These are phyloP conservation scores for Neotoxoptera formosana DNA, from an alignment of 1,140 invertebrate genomes.

Conservation along the genomic window DNA sequence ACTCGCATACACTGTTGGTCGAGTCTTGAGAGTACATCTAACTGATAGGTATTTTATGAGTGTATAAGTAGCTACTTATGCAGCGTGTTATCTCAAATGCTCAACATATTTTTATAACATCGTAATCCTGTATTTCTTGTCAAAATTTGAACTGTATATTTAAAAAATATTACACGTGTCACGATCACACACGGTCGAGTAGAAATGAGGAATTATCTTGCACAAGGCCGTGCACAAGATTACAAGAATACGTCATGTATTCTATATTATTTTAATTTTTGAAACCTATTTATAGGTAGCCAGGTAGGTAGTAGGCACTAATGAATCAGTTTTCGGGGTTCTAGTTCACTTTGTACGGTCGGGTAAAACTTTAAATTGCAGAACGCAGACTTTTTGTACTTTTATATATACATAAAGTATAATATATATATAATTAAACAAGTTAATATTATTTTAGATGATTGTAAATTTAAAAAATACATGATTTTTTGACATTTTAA, in stretches of 20 bases:
- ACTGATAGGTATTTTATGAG: not conserved
- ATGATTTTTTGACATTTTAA: too few species aligned
- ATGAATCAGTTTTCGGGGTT: not conserved
- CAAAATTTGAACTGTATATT: not conserved
- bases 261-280: not conserved
- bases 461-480: too few species aligned
- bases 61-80: not conserved
- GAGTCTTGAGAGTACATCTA: not conserved
- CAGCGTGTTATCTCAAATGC: not conserved
- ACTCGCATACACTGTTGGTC: not conserved
- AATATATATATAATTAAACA: too few species aligned
- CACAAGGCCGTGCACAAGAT: not conserved
- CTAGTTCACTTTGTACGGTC: too few species aligned
- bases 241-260: not conserved
- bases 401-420: too few species aligned
- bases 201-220: not conserved
- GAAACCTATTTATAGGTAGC: not conserved
- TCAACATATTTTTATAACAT: not conserved
- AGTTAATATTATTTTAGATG: too few species aligned
- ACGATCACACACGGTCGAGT: not conserved
- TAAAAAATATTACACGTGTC: not conserved
- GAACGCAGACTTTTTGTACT: too few species aligned
- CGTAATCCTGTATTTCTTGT: not conserved
- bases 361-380: too few species aligned
- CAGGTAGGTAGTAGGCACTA: not conserved